Evolutionary conservation across 2,113 vertebrate species (phyloP).

Genomic region (Centropristis striata): DNA sequence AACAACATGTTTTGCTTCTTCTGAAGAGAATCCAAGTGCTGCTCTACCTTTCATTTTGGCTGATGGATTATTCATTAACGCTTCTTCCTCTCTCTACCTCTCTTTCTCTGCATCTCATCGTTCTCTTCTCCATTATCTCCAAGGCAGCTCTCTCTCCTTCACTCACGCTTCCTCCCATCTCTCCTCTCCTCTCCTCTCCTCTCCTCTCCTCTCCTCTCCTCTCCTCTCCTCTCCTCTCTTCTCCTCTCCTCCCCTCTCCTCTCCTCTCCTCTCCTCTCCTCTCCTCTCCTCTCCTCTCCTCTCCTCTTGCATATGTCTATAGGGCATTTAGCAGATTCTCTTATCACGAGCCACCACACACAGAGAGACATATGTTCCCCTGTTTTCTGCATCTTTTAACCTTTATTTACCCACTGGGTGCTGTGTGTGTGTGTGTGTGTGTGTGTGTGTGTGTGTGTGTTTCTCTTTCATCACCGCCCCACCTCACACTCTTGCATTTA

Average conservation of each 20-base stretch:
- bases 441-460: background rate
- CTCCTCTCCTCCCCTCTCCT: background rate
- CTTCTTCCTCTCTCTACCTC: slow-evolving; percentile 2
- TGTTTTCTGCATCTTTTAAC: slow-evolving; percentile 42
- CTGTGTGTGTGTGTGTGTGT: background rate
- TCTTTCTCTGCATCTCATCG: background rate
- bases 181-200: slow-evolving; percentile 14
- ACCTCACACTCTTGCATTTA: slow-evolving; percentile 32
- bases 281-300: background rate
- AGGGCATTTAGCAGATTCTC: background rate
- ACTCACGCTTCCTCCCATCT: slow-evolving; percentile 3
- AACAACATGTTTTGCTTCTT: slow-evolving; percentile 11
- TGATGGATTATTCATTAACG: slow-evolving; percentile 69
- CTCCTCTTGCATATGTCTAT: slow-evolving; percentile 7
- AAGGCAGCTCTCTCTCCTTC: background rate
- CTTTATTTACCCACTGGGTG: slow-evolving; percentile 16
- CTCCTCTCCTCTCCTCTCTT: too few relatives aligned
- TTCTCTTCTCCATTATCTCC: slow-evolving; percentile 25
- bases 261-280: slow-evolving; percentile 13
- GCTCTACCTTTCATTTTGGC: slow-evolving; percentile 34
- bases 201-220: slow-evolving; percentile 7
- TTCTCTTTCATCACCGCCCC: slow-evolving; percentile 45
- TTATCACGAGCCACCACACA: background rate
- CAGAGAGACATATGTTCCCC: background rate
- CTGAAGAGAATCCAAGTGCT: background rate